Base-by-base conservation (phyloP, 2,113 vertebrate species). In the Herpetotheres cachinnans region DNA sequence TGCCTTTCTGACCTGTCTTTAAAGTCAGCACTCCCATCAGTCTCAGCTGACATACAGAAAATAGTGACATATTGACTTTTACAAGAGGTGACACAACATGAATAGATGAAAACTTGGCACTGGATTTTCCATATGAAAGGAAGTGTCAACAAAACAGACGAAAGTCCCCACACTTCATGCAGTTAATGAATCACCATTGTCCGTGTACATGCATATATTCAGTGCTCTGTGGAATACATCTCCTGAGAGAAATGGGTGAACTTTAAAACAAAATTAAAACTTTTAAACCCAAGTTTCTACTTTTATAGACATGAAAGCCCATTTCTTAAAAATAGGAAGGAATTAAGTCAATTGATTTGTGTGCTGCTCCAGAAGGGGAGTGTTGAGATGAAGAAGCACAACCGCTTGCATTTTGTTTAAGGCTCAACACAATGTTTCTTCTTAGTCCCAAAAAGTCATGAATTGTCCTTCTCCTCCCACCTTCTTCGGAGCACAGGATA, bases 21-120 rank as follows among this genome's bases (percentile, higher is more conserved):
- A 96, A 97, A 98, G 97, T 93, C 96, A 98, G 96, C 81, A 30
- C 44, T 97, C 95, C 95, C 97, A 96, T 98, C 97, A 97, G 95
- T 96, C 95, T 97, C 84, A 54, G 91, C 49, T 96, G 97, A 96
- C 96, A 86, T 50, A 85, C 84, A 96, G 89, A 97, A 96, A 97
- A 98, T 92, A 77, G 95, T 80, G 97, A 97, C 96, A 97, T 95
- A 97, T 96, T 97, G 98, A 98, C 98, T 98, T 98, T 96, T 97
- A 97, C 97, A 96, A 91, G 95, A 90, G 87, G 90, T 97, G 96
- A 95, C 95, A 96, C 84, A 61, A 96, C 89, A 61, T 96, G 96
- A 97, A 97, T 86, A 97, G 89, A 92, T 16, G 84, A 95, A 95
- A 73, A 42, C 85, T 78, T 42, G 49, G 62, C 30, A 32, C 79